Conservation (phyloP, 1,140 invertebrate genomes). For the Pseudomyrmex flavicornis region DNA sequence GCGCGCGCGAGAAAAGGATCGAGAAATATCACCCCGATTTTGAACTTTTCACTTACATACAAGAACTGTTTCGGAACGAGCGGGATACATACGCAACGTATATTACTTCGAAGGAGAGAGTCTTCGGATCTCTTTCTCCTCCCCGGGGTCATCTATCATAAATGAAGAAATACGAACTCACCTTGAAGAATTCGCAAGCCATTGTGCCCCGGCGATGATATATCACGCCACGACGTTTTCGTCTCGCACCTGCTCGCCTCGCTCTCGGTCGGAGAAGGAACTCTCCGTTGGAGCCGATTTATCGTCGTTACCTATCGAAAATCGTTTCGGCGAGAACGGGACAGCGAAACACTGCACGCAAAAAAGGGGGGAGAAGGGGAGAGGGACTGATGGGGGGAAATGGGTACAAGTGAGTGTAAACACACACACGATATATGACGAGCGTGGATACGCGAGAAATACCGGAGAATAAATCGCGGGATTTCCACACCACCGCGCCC, state of each 20-base stretch:
- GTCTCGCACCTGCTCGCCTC: constrained; percentile 51
- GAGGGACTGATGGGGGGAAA: no score
- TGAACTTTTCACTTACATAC: neutral
- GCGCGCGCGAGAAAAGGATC: no score
- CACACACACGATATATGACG: neutral
- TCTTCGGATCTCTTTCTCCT: neutral
- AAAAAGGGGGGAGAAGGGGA: no score
- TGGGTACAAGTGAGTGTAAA: neutral
- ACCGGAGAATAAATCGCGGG: constrained; percentile 20
- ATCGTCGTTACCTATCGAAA: constrained; percentile 31
- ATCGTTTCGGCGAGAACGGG: neutral
- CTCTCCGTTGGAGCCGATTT: constrained; percentile 37
- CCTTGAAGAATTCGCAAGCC: constrained; percentile 77
- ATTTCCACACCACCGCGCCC: constrained; percentile 53
- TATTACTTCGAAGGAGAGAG: no score
- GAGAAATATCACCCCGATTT: neutral
- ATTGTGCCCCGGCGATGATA: constrained; percentile 76
- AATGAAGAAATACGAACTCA: constrained; percentile 67
- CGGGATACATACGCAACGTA: neutral
- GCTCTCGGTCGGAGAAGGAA: constrained; percentile 22
- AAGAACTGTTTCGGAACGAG: constrained; percentile 5
- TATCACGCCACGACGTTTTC: constrained; percentile 72
- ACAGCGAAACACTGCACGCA: neutral
- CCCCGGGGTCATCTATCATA: constrained; percentile 41
- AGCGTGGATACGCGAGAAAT: constrained; percentile 20